Conservation (phyloP, 2,888 invertebrate species). For the Desoria tigrina region DNA sequence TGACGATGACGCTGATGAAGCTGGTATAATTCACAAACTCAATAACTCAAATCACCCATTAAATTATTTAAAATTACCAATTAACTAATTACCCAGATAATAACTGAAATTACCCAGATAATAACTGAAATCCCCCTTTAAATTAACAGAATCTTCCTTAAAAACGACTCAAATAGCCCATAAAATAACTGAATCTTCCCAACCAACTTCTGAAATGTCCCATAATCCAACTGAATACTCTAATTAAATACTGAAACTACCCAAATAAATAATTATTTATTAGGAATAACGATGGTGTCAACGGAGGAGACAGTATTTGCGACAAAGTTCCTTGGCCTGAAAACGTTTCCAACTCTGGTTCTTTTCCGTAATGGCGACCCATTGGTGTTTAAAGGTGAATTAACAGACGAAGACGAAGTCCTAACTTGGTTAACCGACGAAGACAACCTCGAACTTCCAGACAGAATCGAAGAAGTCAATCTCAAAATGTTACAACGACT, state of each 20-base stretch:
- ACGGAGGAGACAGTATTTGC: conserved; percentile 81
- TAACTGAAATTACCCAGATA: no score
- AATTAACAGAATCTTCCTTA: no score
- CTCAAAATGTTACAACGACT: conserved; percentile 86
- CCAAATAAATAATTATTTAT: no score
- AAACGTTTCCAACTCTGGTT: conserved; percentile 78
- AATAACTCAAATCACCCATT: no score
- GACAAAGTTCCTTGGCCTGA: conserved; percentile 77
- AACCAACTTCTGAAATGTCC: no score
- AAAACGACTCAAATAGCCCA: no score
- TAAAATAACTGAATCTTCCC: no score
- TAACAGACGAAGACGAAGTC: conserved; percentile 88
- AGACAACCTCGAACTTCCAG: conserved; percentile 84
- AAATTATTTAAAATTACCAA: no score
- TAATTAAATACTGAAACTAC: no score
- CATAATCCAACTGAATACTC: no score
- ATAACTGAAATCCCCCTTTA: no score
- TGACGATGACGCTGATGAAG: conserved; percentile 88
- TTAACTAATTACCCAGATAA: no score
- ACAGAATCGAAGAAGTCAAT: conserved; percentile 90
- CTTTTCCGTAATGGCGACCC: conserved; percentile 92
- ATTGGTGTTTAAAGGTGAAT: conserved; percentile 77
- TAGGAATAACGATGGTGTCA: conserved; percentile 87
- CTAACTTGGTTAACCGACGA: conserved; percentile 88
- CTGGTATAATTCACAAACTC: conserved; percentile 54